phyloP scores from a whole-genome alignment of 2,888 invertebrate genomes.

The Dasypolia templi region DNA sequence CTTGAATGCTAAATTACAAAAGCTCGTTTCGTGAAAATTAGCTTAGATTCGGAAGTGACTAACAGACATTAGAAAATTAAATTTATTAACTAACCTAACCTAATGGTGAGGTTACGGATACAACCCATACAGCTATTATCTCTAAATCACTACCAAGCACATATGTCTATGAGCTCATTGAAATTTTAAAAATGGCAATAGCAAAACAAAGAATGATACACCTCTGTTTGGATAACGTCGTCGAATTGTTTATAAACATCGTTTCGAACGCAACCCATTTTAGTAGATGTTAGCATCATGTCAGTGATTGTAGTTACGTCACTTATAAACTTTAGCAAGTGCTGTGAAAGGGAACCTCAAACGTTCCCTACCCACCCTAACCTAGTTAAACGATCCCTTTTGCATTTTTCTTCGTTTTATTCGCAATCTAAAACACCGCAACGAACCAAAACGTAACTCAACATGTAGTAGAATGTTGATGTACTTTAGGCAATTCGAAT shows the following conservation, averaged over 20 bases:
- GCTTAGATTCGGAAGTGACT: too few species aligned
- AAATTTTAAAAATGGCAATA: constrained; percentile 30
- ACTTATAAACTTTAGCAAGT: constrained; percentile 48
- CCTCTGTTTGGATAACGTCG: constrained; percentile 24
- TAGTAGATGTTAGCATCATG: constrained; percentile 40
- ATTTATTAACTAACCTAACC: too few species aligned
- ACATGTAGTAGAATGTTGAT: not conserved
- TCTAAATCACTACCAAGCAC: constrained; percentile 5
- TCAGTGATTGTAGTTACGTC: constrained; percentile 41
- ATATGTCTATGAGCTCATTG: constrained; percentile 20
- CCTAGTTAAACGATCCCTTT: constrained; percentile 23
- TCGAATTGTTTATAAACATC: constrained; percentile 55
- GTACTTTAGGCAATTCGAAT: not conserved
- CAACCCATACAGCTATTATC: constrained; percentile 19
- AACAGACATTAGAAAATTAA: too few species aligned
- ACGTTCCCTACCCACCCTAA: too few species aligned
- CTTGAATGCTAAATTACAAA: constrained; percentile 77
- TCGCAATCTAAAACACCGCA: constrained; percentile 10
- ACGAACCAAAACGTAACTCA: not conserved
- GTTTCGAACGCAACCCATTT: constrained; percentile 35
- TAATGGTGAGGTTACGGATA: constrained; percentile 76
- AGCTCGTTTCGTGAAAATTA: too few species aligned
- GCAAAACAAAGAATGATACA: constrained; percentile 37
- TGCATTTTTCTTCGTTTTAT: constrained; percentile 12
- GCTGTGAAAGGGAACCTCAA: constrained; percentile 24